A percentile compares a stretch with the other conserved stretches of the same genome.
Conservation (phyloP, 35 echinoderm and acorn worm genomes). For the Acanthaster planci region DNA sequence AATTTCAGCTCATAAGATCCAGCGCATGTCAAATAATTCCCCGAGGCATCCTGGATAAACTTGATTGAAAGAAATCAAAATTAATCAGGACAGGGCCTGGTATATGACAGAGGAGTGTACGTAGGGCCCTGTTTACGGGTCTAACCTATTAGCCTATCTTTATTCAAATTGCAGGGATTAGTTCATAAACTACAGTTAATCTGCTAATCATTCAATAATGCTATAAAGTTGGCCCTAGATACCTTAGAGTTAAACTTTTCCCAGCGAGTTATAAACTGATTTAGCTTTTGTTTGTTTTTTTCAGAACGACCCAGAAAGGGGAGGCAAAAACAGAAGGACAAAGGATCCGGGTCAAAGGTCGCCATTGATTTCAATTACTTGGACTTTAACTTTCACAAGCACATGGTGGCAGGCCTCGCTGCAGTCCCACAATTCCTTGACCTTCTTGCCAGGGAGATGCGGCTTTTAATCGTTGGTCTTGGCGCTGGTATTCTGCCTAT, state of each 20-base stretch:
- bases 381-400: constrained; percentile 32
- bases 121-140: too few species aligned
- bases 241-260: too few species aligned
- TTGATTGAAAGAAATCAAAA: too few species aligned
- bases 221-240: too few species aligned
- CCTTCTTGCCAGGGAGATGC: constrained; percentile 16
- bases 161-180: too few species aligned
- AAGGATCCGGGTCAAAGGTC: not conserved
- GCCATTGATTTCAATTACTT: constrained; percentile 50
- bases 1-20: too few species aligned
- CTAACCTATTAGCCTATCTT: too few species aligned
- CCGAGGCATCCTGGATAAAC: too few species aligned
- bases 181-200: not conserved
- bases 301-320: constrained; percentile 18
- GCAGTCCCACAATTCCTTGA: constrained; percentile 36
- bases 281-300: not conserved
- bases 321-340: constrained; percentile 25
- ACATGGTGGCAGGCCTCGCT: constrained; percentile 51
- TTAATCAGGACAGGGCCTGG: too few species aligned
- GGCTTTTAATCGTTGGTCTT: constrained; percentile 66
- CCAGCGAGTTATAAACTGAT: not conserved
- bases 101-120: too few species aligned
- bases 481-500: constrained; percentile 68
- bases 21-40: too few species aligned
- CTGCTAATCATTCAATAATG: too few species aligned